phyloP scores from a whole-genome alignment of 53 echinoderm and acorn worm genomes.

The Paracentrotus lividus region DNA sequence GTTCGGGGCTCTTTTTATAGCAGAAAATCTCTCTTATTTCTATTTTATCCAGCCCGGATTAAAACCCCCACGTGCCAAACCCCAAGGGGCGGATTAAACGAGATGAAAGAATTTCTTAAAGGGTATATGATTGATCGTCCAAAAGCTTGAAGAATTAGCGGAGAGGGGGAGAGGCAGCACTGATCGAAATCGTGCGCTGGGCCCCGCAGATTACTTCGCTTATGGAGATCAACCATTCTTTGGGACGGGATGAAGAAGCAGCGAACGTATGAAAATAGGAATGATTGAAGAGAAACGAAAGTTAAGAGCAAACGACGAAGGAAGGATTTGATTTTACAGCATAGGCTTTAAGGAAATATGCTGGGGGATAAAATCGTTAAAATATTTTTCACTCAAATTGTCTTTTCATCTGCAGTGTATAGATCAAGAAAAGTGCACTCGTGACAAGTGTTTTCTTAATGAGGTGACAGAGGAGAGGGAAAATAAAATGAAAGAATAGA shows the following conservation, averaged over 20 bases:
- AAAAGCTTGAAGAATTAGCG: not conserved
- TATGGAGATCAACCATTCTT: not conserved
- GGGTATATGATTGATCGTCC: slow-evolving; percentile 32
- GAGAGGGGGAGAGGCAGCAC: not conserved
- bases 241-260: slow-evolving; percentile 24
- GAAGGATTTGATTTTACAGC: slow-evolving; percentile 59
- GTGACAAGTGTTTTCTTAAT: slow-evolving; percentile 46
- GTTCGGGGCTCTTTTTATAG: slow-evolving; percentile 12
- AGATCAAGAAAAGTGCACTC: slow-evolving; percentile 55
- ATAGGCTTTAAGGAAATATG: slow-evolving; percentile 34
- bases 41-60: slow-evolving; percentile 1
- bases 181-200: slow-evolving; percentile 6
- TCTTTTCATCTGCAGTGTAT: not conserved
- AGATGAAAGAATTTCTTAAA: slow-evolving; percentile 51
- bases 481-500: not conserved
- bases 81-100: slow-evolving; percentile 50
- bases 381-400: slow-evolving; percentile 59
- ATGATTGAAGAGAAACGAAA: slow-evolving; percentile 25
- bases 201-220: slow-evolving; percentile 12
- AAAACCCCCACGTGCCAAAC: slow-evolving; percentile 44
- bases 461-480: not conserved
- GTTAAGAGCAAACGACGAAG: slow-evolving; percentile 2
- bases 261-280: slow-evolving; percentile 37
- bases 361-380: slow-evolving; percentile 54
- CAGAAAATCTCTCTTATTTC: not conserved